phyloP scores from a whole-genome alignment of 2,113 vertebrate species.

The Scophthalmus maximus region DNA sequence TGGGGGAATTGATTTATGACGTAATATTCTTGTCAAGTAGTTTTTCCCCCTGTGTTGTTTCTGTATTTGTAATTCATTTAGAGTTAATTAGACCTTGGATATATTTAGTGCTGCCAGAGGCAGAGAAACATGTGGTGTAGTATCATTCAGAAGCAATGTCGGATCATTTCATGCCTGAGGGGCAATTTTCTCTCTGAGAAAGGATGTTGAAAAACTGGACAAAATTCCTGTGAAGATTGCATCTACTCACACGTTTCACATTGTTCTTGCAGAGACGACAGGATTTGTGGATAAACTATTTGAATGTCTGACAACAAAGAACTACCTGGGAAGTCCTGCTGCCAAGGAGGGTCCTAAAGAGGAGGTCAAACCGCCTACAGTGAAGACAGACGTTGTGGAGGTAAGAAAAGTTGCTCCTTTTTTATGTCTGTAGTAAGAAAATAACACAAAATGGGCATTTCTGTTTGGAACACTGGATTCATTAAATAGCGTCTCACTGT shows the following conservation, averaged over 20 bases:
- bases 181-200: background rate
- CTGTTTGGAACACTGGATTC: background rate
- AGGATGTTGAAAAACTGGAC: background rate
- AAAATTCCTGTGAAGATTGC: background rate
- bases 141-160: background rate
- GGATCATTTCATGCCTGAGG: background rate
- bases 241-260: background rate
- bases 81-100: background rate
- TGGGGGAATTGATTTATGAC: no score
- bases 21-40: no score
- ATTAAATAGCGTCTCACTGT: background rate
- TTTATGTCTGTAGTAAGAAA: no score
- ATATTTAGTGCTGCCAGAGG: background rate
- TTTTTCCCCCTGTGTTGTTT: background rate
- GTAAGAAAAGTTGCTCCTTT: constrained; percentile 75
- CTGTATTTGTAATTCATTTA: constrained; percentile 1
- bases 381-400: constrained; percentile 89
- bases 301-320: constrained; percentile 94
- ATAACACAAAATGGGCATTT: no score
- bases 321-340: constrained; percentile 86
- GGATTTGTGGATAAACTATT: constrained; percentile 99
- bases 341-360: constrained; percentile 88
- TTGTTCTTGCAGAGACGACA: constrained; percentile 88
- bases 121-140: background rate
- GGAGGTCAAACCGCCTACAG: constrained; percentile 84